These are phyloP conservation scores for Onthophagus sagittarius DNA, from an alignment of 2,888 invertebrate genomes.

Conservation along the genomic window DNA sequence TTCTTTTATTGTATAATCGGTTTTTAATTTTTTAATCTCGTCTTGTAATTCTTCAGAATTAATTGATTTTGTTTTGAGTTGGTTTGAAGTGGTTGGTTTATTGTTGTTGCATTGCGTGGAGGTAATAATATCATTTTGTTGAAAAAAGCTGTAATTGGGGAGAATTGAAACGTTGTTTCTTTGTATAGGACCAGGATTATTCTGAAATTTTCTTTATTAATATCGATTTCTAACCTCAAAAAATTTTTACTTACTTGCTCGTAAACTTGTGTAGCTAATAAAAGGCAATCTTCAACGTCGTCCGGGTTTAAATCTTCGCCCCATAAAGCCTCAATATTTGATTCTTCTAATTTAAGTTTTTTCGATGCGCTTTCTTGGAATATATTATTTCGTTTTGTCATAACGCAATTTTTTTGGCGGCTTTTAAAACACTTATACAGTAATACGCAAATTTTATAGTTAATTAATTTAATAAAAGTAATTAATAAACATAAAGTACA, in stretches of 20 bases:
- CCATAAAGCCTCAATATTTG: conserved; percentile 20
- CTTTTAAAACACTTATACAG: too few relatives aligned
- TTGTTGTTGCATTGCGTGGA: conserved; percentile 30
- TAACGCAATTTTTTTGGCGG: background rate
- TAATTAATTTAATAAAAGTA: too few relatives aligned
- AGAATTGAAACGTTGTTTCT: conserved; percentile 30
- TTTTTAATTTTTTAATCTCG: conserved; percentile 38
- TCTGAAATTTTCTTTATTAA: background rate
- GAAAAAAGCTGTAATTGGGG: conserved; percentile 36
- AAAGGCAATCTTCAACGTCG: conserved; percentile 40
- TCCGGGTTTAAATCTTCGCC: conserved; percentile 24
- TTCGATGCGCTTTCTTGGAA: conserved; percentile 20
- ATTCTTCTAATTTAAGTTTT: conserved; percentile 21
- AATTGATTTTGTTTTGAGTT: background rate
- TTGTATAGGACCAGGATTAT: background rate
- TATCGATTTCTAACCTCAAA: background rate
- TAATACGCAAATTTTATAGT: too few relatives aligned
- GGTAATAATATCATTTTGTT: conserved; percentile 27
- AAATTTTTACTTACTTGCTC: conserved; percentile 22
- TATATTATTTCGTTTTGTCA: conserved; percentile 45
- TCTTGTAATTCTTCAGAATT: conserved; percentile 24
- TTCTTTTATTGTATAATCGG: conserved; percentile 55
- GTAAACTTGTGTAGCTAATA: conserved; percentile 39
- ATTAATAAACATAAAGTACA: too few relatives aligned
- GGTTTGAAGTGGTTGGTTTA: conserved; percentile 3